These are phyloP conservation scores for Acrobasis suavella DNA, from an alignment of 2,888 invertebrate species.

Conservation along the genomic window DNA sequence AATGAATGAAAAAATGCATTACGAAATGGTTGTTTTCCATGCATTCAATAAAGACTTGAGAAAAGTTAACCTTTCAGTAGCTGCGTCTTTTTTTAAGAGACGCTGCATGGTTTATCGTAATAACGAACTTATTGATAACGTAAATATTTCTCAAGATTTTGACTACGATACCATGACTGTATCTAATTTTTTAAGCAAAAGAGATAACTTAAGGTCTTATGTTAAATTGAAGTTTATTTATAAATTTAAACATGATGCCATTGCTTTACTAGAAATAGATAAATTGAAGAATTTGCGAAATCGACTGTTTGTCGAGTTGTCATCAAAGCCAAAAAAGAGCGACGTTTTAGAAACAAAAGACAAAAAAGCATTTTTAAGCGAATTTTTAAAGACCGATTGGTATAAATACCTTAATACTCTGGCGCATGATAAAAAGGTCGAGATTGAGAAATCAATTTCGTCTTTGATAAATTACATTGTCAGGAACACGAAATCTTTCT, in stretches of 20 bases:
- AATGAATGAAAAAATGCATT: slow-evolving; percentile 39
- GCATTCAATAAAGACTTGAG: slow-evolving; percentile 11
- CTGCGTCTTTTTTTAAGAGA: slow-evolving; percentile 33
- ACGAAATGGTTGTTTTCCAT: slow-evolving; percentile 37
- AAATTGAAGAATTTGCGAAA: slow-evolving; percentile 41
- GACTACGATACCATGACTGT: slow-evolving; percentile 42
- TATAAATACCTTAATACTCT: slow-evolving; percentile 36
- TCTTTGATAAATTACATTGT: slow-evolving; percentile 52
- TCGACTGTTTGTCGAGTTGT: slow-evolving; percentile 37
- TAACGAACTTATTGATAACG: slow-evolving; percentile 34
- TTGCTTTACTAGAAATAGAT: slow-evolving; percentile 43
- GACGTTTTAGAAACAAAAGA: slow-evolving; percentile 37
- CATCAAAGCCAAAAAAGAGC: slow-evolving; percentile 20
- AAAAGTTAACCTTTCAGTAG: slow-evolving; percentile 18
- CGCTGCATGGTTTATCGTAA: slow-evolving; percentile 42
- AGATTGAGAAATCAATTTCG: slow-evolving; percentile 46
- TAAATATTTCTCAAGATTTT: slow-evolving; percentile 43
- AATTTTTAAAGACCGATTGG: slow-evolving; percentile 40
- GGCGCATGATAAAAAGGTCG: slow-evolving; percentile 32
- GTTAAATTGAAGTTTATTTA: slow-evolving; percentile 46
- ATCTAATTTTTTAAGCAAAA: slow-evolving; percentile 41
- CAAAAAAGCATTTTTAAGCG: slow-evolving; percentile 34
- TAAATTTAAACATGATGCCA: slow-evolving; percentile 30
- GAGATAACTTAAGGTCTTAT: slow-evolving; percentile 45
- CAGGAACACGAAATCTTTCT: slow-evolving; percentile 47